phyloP scores from a whole-genome alignment of 1,140 invertebrate genomes.

The Pseudomyrmex gracilis region DNA sequence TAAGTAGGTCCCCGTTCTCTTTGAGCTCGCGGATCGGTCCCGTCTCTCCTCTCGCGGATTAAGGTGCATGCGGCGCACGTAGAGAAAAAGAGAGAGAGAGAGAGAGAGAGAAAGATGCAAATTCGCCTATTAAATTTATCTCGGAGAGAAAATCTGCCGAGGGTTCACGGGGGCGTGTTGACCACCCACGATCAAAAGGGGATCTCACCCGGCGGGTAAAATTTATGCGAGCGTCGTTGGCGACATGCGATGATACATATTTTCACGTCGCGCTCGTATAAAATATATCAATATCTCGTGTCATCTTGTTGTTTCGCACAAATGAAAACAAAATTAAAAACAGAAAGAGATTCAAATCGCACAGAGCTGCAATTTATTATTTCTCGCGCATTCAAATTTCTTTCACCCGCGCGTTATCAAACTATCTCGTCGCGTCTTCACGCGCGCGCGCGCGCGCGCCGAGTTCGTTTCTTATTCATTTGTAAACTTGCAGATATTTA shows the following conservation, averaged over 20 bases:
- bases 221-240: conserved; percentile 33
- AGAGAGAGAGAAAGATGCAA: conserved; percentile 53
- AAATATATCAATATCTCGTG: background rate
- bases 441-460: too few relatives aligned
- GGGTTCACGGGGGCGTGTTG: conserved; percentile 4
- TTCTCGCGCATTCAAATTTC: background rate
- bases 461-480: background rate
- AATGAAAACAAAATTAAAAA: background rate
- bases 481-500: background rate
- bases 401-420: background rate
- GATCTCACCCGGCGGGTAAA: conserved; percentile 25
- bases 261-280: background rate
- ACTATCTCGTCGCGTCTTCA: background rate
- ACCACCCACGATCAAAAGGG: conserved; percentile 43
- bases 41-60: too few relatives aligned
- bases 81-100: conserved; percentile 30
- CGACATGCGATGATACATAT: background rate
- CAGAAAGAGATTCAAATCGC: background rate
- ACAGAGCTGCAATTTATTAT: background rate
- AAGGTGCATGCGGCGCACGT: conserved; percentile 26
- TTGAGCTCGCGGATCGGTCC: conserved; percentile 32
- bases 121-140: conserved; percentile 68
- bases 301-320: background rate
- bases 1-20: conserved; percentile 66
- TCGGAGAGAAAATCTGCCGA: conserved; percentile 58